Conservation (phyloP, 1,140 invertebrate species). For the Drosophila kepulauana region DNA sequence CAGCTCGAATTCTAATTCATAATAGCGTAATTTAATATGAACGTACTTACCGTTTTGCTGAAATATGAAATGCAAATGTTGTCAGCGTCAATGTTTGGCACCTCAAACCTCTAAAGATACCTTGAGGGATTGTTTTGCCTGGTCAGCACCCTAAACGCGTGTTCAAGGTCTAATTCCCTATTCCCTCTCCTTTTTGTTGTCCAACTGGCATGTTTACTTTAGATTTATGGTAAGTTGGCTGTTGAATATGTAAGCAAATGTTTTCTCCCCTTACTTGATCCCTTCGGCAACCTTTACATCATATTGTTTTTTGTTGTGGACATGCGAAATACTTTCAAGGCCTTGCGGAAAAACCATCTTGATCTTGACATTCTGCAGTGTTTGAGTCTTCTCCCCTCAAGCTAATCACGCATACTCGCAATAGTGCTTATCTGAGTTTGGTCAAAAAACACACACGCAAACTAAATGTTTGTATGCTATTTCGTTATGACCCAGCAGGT, state of each 20-base stretch:
- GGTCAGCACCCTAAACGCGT: constrained; percentile 6
- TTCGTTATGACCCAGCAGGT: constrained; percentile 26
- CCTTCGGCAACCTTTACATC: background rate
- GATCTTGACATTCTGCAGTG: constrained; percentile 19
- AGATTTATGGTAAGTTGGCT: constrained; percentile 40
- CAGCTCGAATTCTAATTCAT: constrained; percentile 26
- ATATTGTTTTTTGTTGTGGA: background rate
- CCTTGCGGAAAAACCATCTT: constrained; percentile 15
- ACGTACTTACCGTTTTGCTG: constrained; percentile 28
- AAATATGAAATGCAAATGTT: constrained; percentile 51
- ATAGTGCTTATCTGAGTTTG: background rate
- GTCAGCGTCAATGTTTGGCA: constrained; percentile 46
- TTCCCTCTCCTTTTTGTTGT: background rate
- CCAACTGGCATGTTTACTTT: constrained; percentile 29
- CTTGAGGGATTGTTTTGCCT: background rate
- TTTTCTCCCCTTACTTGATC: background rate
- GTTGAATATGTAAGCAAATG: constrained; percentile 19
- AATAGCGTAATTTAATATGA: constrained; percentile 46
- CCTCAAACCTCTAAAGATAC: constrained; percentile 5
- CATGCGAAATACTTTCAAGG: constrained; percentile 26
- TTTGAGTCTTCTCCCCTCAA: background rate
- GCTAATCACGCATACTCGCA: constrained; percentile 38
- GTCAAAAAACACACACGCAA: constrained; percentile 43
- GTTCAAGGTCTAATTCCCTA: constrained; percentile 31
- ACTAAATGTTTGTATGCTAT: constrained; percentile 34